A percentile compares a stretch with the other conserved stretches of the same genome.
Evolutionary conservation across 2,888 invertebrate species (phyloP).

Genomic region (Suillia variegata): DNA sequence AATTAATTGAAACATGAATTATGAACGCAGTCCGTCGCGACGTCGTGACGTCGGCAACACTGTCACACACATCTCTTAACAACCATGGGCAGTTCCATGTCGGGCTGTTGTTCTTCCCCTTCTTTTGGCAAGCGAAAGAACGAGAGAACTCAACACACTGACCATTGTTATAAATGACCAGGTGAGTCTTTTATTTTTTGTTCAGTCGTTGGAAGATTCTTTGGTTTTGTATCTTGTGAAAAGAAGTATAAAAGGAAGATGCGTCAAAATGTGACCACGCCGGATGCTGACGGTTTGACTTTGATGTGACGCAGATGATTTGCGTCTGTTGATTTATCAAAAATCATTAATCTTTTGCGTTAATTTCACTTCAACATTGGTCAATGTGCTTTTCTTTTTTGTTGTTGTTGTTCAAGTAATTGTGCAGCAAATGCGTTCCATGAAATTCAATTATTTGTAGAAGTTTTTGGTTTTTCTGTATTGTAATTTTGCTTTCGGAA

Average conservation of each 20-base stretch:
- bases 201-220: too few species aligned
- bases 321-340: slow-evolving; percentile 39
- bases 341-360: slow-evolving; percentile 50
- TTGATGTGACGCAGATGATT: slow-evolving; percentile 23
- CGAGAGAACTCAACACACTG: slow-evolving; percentile 27
- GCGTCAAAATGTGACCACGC: not conserved
- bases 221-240: slow-evolving; percentile 6
- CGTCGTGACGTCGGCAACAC: too few species aligned
- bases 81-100: too few species aligned
- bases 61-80: too few species aligned
- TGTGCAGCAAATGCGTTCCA: slow-evolving; percentile 34
- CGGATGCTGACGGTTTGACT: not conserved
- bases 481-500: not conserved
- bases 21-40: slow-evolving; percentile 38
- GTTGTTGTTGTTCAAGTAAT: slow-evolving; percentile 34
- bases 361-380: too few species aligned
- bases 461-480: slow-evolving; percentile 7
- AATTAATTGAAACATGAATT: slow-evolving; percentile 54
- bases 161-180: slow-evolving; percentile 41
- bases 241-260: slow-evolving; percentile 11
- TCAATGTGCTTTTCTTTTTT: slow-evolving; percentile 20
- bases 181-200: slow-evolving; percentile 33
- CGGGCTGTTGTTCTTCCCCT: too few species aligned
- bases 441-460: slow-evolving; percentile 34
- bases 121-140: too few species aligned